phyloP scores from a whole-genome alignment of 2,888 invertebrate genomes.

The Perithous albicinctus region DNA sequence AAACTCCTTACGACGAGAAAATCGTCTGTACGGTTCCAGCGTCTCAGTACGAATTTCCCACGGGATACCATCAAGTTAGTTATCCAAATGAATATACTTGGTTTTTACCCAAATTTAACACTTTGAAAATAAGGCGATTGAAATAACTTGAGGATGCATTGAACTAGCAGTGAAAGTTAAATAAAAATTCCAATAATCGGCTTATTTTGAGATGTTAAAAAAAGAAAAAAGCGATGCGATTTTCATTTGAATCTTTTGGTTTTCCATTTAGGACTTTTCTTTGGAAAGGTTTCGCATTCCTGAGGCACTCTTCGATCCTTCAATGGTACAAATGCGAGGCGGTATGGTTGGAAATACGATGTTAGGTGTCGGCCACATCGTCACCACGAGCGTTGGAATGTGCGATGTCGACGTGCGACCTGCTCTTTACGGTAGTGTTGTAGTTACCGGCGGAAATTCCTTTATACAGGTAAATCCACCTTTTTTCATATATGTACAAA shows the following conservation, averaged over 20 bases:
- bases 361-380: constrained; percentile 95
- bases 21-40: constrained; percentile 94
- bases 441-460: constrained; percentile 98
- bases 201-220: too few relatives aligned
- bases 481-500: too few relatives aligned
- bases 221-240: too few relatives aligned
- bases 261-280: constrained; percentile 90
- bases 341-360: constrained; percentile 89
- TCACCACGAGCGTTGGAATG: constrained; percentile 95
- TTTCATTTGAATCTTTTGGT: constrained; percentile 2
- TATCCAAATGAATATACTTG: not conserved
- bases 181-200: too few relatives aligned
- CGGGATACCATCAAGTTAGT: constrained; percentile 94
- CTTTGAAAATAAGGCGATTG: too few relatives aligned
- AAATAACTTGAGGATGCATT: too few relatives aligned
- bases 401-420: constrained; percentile 99
- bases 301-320: constrained; percentile 97
- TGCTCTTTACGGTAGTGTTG: constrained; percentile 97
- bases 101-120: too few relatives aligned
- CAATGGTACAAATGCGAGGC: constrained; percentile 85
- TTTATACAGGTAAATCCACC: constrained; percentile 90
- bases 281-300: constrained; percentile 96
- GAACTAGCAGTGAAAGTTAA: too few relatives aligned
- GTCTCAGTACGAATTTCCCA: constrained; percentile 98
- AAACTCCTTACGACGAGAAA: constrained; percentile 96